Conservation (phyloP, 2,113 vertebrate genomes). For the Asarcornis scutulata region DNA sequence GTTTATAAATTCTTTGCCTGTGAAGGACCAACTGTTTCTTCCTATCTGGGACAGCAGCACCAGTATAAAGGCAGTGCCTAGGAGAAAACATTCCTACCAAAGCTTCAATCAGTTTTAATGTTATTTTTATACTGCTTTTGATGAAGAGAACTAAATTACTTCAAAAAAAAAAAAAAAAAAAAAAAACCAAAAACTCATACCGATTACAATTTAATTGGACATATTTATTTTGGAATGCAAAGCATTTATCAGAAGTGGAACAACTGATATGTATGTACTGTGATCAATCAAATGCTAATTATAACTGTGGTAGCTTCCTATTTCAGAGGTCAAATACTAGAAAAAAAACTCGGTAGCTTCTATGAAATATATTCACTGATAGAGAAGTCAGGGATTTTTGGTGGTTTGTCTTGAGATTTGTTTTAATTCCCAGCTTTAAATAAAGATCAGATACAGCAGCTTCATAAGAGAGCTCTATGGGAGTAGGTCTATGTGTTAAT, state of each 20-base stretch:
- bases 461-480: not conserved
- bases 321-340: not conserved
- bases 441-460: constrained; percentile 50
- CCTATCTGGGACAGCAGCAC: not conserved
- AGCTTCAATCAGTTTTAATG: not conserved
- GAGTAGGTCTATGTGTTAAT: constrained; percentile 17
- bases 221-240: not conserved
- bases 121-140: not conserved
- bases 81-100: not conserved
- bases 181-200: not conserved
- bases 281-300: not conserved
- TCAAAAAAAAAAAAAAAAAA: not conserved
- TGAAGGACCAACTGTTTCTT: not conserved
- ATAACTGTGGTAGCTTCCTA: not conserved
- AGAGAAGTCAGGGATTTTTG: not conserved
- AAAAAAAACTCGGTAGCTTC: not conserved
- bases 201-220: not conserved
- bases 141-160: rapidly evolving
- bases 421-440: constrained; percentile 50
- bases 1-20: not conserved
- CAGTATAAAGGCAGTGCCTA: not conserved
- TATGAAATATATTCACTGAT: not conserved
- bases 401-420: not conserved
- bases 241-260: not conserved
- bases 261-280: not conserved